Evolutionary conservation across 2,113 vertebrate species (phyloP), one percentile per base, ranked within the genome.

Genomic region (Calypte anna): DNA sequence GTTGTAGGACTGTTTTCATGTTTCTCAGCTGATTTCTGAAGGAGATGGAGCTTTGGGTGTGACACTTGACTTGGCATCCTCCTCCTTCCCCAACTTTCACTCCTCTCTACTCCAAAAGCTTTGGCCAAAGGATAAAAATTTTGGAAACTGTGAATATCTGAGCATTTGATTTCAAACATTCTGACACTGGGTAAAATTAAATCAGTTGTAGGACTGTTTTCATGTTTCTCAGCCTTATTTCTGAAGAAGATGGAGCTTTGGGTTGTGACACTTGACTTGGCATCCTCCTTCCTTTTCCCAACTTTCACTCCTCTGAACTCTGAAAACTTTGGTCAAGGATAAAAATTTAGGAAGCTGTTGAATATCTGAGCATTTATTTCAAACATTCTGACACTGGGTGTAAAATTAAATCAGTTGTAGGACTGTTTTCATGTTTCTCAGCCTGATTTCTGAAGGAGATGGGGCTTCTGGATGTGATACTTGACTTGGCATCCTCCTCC

Each of bases 211-310:
- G 33, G 33, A 33, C 33, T 33, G 33, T 33, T 33, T 33, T 33
- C 33, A 33, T 7, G 33, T 33, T 33, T 62, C 74, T 19, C 40
- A 44, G 6, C 4, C 10, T 33, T 4, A 23, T 66, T 86, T 36
- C 12, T 38, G 22, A 48, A 17, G 12, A 50, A 80, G 84, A 51
- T 10, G 7, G 21, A 8, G 27, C 8, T 74, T 64, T 38, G 25
- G 25, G 36, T 18, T 14, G 4, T 20, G 9, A 27, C 14, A 8
- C 1, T 64, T 81, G 33, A 10, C 28, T 70, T 15, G 2, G 3
- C 3, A 1, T 68, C 11, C 2, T 28, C 14, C 12, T 36, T 16
- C 7, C 22, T 51, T 51, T 0, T 1, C 19, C 14, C 12, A 21
- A 10, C 21, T 17, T 53, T 51, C 14, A 5, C 6, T 72, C 19